These are phyloP conservation scores for Ambastaia sidthimunki DNA, from an alignment of 2,797 vertebrate species.

Conservation along the genomic window DNA sequence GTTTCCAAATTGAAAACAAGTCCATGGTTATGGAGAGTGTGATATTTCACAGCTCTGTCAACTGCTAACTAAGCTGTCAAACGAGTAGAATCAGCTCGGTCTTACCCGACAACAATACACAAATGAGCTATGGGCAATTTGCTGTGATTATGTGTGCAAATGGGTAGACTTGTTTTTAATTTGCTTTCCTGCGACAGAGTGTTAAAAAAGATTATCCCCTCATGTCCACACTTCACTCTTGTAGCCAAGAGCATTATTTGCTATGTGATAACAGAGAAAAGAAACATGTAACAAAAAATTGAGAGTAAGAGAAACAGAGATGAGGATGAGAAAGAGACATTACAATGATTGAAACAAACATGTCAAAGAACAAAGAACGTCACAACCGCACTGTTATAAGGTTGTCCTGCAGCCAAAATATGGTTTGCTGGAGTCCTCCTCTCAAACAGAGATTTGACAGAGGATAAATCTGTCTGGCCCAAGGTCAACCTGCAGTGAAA, in stretches of 20 bases:
- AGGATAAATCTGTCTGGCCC: constrained; percentile 79
- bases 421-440: constrained; percentile 50
- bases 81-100: constrained; percentile 67
- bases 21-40: constrained; percentile 69
- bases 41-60: constrained; percentile 80
- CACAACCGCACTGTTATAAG: constrained; percentile 68
- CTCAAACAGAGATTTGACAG: constrained; percentile 66
- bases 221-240: constrained; percentile 65
- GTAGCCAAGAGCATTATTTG: constrained; percentile 67
- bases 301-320: constrained; percentile 39
- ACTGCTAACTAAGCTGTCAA: constrained; percentile 84
- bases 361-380: constrained; percentile 63
- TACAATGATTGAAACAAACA: constrained; percentile 47
- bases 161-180: constrained; percentile 62
- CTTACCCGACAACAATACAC: constrained; percentile 73
- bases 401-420: constrained; percentile 61
- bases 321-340: constrained; percentile 32
- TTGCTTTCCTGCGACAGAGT: constrained; percentile 60
- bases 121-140: constrained; percentile 77
- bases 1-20: constrained; percentile 71
- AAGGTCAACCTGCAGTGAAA: constrained; percentile 81
- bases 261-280: constrained; percentile 44
- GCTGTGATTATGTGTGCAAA: constrained; percentile 72
- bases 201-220: constrained; percentile 58
- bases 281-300: constrained; percentile 39